Conservation (phyloP, 1,140 invertebrate genomes). For the Vanessa atalanta region DNA sequence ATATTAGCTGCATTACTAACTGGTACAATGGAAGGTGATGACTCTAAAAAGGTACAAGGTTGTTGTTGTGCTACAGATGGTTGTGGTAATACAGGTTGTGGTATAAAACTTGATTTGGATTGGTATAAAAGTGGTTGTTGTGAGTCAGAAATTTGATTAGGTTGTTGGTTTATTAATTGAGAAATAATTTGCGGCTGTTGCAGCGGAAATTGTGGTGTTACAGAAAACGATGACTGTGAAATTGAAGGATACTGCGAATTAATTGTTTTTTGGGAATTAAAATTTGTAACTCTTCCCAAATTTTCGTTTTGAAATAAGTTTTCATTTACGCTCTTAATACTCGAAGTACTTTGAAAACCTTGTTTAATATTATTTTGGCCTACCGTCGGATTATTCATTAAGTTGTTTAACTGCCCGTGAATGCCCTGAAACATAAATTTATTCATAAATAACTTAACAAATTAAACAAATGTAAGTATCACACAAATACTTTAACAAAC, state of each 20-base stretch:
- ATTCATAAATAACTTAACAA: background rate
- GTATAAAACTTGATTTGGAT: slow-evolving; percentile 14
- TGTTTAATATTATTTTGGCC: slow-evolving; percentile 35
- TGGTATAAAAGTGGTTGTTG: slow-evolving; percentile 28
- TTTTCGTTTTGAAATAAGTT: slow-evolving; percentile 40
- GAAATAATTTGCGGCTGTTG: slow-evolving; percentile 24
- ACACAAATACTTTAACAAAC: background rate
- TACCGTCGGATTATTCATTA: slow-evolving; percentile 16
- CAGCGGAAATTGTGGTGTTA: background rate
- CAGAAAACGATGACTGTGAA: slow-evolving; percentile 20
- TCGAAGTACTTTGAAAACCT: slow-evolving; percentile 26
- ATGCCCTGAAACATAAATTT: slow-evolving; percentile 34
- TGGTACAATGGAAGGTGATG: background rate
- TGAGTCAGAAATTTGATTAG: slow-evolving; percentile 23
- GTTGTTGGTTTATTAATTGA: slow-evolving; percentile 28
- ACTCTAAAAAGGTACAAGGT: slow-evolving; percentile 15
- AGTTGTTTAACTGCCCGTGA: slow-evolving; percentile 36
- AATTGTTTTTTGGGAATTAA: slow-evolving; percentile 22
- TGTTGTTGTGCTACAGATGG: slow-evolving; percentile 18
- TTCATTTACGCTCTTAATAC: slow-evolving; percentile 21
- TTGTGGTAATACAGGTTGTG: slow-evolving; percentile 12
- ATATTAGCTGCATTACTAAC: slow-evolving; percentile 19
- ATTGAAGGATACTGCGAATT: slow-evolving; percentile 20
- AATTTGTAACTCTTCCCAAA: slow-evolving; percentile 19
- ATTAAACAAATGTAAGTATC: slow-evolving; percentile 13